Evolutionary conservation across 2,797 vertebrate species (phyloP).

Genomic region (Falco columbarius): DNA sequence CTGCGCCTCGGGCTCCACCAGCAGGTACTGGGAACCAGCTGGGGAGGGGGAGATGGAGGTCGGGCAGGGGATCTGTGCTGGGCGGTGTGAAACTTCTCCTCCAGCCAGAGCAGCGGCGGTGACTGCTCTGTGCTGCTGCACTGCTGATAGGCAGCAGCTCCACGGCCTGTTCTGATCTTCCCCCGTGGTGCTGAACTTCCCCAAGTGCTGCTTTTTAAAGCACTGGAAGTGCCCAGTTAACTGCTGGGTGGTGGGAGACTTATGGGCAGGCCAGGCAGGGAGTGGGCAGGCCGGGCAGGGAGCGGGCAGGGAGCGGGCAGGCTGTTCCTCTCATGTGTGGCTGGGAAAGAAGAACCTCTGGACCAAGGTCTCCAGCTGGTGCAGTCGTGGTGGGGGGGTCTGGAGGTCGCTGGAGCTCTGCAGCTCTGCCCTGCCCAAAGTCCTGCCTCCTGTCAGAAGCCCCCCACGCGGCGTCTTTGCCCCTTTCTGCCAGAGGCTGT

Average conservation of each 20-base stretch:
- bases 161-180: background rate
- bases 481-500: background rate
- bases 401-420: background rate
- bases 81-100: background rate
- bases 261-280: background rate
- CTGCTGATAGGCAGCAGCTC: background rate
- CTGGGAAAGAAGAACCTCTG: background rate
- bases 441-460: background rate
- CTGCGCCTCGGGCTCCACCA: slow-evolving; percentile 83
- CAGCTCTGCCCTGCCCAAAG: background rate
- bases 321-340: no score
- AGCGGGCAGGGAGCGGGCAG: no score
- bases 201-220: background rate
- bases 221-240: background rate
- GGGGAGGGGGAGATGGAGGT: rapidly evolving
- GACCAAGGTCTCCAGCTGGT: no score
- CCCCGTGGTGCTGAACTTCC: background rate
- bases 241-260: background rate
- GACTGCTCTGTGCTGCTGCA: background rate
- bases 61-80: rapidly evolving
- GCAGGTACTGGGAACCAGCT: slow-evolving; percentile 73
- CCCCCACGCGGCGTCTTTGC: no score
- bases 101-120: background rate
- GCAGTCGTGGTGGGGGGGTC: background rate
- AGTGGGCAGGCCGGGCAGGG: background rate